Conservation (phyloP, 1,140 invertebrate genomes). For the Procambarus clarkii region DNA sequence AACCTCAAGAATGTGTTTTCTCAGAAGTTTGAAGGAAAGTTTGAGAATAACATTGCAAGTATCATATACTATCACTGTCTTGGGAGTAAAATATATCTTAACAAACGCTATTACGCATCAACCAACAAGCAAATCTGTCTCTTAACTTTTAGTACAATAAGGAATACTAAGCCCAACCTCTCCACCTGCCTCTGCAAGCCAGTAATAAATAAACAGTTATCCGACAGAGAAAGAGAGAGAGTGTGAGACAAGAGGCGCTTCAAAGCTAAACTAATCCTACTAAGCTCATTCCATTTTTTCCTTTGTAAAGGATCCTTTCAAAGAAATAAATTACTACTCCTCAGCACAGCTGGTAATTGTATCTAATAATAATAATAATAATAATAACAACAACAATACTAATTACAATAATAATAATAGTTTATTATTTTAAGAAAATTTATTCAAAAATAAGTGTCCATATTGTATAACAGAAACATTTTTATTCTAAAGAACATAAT, state of each 20-base stretch:
- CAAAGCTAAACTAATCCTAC: slow-evolving; percentile 1
- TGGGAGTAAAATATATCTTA: background rate
- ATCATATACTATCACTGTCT: background rate
- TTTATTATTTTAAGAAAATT: too few relatives aligned
- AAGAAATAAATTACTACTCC: slow-evolving; percentile 6
- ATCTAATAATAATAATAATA: background rate
- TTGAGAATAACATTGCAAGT: background rate
- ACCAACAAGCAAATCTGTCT: background rate
- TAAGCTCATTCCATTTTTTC: slow-evolving; percentile 5
- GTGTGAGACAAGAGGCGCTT: background rate
- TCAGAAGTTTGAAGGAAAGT: background rate
- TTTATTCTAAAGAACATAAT: background rate
- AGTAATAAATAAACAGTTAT: slow-evolving; percentile 7
- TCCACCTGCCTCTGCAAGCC: background rate
- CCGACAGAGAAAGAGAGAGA: background rate
- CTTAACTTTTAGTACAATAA: background rate
- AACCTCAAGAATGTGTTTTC: background rate
- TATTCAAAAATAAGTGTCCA: too few relatives aligned
- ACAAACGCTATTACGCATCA: background rate
- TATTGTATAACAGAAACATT: too few relatives aligned
- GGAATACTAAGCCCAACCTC: background rate
- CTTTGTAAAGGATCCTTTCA: background rate
- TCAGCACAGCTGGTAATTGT: background rate
- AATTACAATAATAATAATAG: too few relatives aligned
- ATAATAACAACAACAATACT: too few relatives aligned